A percentile compares a stretch with the other conserved stretches of the same genome.
phyloP scores from a whole-genome alignment of 2,888 invertebrate species.

The Protonemura montana region DNA sequence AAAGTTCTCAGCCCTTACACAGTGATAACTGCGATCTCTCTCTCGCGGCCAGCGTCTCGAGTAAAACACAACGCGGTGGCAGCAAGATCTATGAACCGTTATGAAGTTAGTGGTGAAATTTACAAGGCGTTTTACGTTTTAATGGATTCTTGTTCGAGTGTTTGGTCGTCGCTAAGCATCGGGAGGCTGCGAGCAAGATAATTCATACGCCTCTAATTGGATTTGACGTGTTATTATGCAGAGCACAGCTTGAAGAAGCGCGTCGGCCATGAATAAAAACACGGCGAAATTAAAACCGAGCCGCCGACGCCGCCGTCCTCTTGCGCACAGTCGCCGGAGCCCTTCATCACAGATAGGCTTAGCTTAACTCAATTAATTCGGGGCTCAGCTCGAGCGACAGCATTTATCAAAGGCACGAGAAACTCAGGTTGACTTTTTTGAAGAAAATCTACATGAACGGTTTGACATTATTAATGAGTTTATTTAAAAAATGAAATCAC shows the following conservation, averaged over 20 bases:
- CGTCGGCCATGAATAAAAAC: conserved; percentile 40
- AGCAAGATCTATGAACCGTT: not conserved
- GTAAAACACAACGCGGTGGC: not conserved
- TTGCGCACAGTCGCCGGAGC: not conserved
- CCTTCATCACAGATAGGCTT: conserved; percentile 41
- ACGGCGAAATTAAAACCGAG: conserved; percentile 46
- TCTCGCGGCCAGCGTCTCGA: not conserved
- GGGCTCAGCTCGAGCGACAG: not conserved
- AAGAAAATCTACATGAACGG: not conserved
- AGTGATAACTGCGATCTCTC: not conserved
- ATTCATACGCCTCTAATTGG: conserved; percentile 41
- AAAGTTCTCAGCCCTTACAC: not conserved
- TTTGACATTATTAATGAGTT: conserved; percentile 12
- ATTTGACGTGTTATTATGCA: conserved; percentile 38
- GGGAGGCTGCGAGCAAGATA: conserved; percentile 9
- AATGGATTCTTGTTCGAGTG: conserved; percentile 21
- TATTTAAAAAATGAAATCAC: not conserved
- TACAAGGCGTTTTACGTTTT: conserved; percentile 38
- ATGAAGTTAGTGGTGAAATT: conserved; percentile 27
- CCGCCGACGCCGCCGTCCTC: conserved; percentile 14
- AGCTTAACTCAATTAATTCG: conserved; percentile 35
- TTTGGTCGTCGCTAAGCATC: not conserved
- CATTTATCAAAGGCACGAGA: conserved; percentile 28
- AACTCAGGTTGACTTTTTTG: not conserved
- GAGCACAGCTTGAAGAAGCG: not conserved